Evolutionary conservation across 2,888 invertebrate species (phyloP).

Genomic region (Apamea anceps): DNA sequence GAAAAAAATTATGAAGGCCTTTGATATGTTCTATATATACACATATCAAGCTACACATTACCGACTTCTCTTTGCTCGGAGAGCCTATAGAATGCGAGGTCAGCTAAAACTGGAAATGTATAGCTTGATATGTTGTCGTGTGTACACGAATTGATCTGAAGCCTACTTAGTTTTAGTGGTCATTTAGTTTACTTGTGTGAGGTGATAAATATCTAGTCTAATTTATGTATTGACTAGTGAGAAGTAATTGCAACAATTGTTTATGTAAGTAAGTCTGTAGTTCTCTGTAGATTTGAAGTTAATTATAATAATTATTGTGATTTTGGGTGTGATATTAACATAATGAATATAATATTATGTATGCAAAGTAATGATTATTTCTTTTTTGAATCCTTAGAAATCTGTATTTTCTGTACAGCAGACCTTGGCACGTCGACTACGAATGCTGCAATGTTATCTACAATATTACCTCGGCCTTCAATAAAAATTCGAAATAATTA

Average conservation of each 20-base stretch:
- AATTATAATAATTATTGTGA: constrained; percentile 51
- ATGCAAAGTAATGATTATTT: neutral
- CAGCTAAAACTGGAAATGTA: neutral
- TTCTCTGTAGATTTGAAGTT: neutral
- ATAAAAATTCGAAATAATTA: neutral
- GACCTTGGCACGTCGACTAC: neutral
- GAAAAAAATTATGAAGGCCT: too few species aligned
- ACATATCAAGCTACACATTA: neutral
- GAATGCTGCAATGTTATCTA: neutral
- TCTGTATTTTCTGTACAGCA: neutral
- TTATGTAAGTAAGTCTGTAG: neutral
- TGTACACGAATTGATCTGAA: neutral
- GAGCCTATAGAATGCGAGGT: neutral
- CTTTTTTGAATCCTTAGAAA: neutral
- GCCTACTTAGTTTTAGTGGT: constrained; percentile 9
- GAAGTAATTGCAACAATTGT: constrained; percentile 24
- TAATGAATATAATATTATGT: constrained; percentile 31
- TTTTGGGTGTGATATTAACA: constrained; percentile 61
- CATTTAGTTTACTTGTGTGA: constrained; percentile 10
- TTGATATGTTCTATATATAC: too few species aligned
- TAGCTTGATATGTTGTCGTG: neutral
- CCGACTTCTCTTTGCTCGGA: neutral
- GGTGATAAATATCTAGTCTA: constrained; percentile 56
- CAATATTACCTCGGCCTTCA: neutral
- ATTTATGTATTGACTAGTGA: constrained; percentile 24